phyloP scores from a whole-genome alignment of 2,888 invertebrate species.

The Sceliomorpha sp. region DNA sequence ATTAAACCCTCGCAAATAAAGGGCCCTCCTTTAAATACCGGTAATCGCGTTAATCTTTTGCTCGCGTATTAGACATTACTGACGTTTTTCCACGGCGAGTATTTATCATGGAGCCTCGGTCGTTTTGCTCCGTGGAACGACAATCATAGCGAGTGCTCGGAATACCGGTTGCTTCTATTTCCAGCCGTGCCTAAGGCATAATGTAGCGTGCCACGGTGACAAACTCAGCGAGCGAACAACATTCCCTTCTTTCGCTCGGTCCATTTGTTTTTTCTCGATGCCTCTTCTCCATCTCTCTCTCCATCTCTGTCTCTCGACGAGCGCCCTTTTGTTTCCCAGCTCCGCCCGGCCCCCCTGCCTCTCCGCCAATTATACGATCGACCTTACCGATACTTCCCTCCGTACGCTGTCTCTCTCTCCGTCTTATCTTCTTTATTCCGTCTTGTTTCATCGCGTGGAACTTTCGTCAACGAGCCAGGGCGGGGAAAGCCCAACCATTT shows the following conservation, averaged over 20 bases:
- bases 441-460: conserved; percentile 2
- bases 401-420: conserved; percentile 38
- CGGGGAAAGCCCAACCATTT: conserved; percentile 1
- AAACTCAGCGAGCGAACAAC: conserved; percentile 70
- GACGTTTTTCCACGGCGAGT: not conserved
- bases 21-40: conserved; percentile 1
- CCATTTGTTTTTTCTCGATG: conserved; percentile 51
- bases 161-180: conserved; percentile 25
- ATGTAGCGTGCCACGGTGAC: conserved; percentile 69
- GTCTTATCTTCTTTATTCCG: conserved; percentile 15
- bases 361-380: conserved; percentile 20
- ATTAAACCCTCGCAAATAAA: conserved; percentile 8
- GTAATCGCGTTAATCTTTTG: conserved; percentile 1
- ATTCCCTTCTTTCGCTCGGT: conserved; percentile 62
- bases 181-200: conserved; percentile 54
- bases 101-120: no score
- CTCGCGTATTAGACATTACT: not conserved
- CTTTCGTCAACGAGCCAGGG: not conserved
- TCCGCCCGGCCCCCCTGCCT: not conserved
- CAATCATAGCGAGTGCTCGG: conserved; percentile 15
- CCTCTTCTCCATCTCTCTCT: no score
- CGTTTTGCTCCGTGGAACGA: no score
- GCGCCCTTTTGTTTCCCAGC: conserved; percentile 29
- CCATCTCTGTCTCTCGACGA: no score
- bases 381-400: conserved; percentile 18